Evolutionary conservation across 2,888 invertebrate species (phyloP), one percentile per base, ranked within the genome.

Genomic region (Smittia aterrima): DNA sequence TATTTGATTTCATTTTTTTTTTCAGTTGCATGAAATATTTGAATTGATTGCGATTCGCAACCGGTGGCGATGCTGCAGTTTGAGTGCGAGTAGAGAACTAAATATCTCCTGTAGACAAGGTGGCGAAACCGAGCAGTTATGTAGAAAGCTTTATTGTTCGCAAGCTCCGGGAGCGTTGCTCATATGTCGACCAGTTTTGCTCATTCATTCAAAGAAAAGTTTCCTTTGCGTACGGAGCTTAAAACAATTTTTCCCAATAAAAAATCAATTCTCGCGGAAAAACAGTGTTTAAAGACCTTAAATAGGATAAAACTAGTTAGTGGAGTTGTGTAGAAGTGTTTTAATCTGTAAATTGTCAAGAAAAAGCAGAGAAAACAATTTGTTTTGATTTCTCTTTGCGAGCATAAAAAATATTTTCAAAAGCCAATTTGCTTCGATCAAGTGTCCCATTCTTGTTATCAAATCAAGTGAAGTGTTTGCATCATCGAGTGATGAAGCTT

Each of bases 401-500:
- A 58, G 13, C 47, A 47, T n/a, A 22, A 58, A 58, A 38, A 58
- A 58, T 58, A 1, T 58, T 58, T 58, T 58, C 58, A 13, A 22
- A 22, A 18, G 7, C 22, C 22, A 58, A 22, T 13, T 58, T 20
- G 22, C 58, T 58, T 18, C 20, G 18, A 7, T 22, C n/a, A 18
- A 18, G 58, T 58, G 58, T 58, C 3, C 58, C 2, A 4, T 58
- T 22, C 2, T 6, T 58, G 58, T 22, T 18, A 58, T 22, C 22
- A 58, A 13, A 18, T 58, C 47, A n/a, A 22, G n/a, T 58, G n/a
- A 22, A 58, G 58, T 58, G 58, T 58, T 47, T 58, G 58, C 18
- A 22, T 58, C 58, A 58, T 58, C 58, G 22, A 16, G 3, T 47
- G 47, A 58, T 58, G 47, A 7, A 22, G 47, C 13, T 11, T 7